These are phyloP conservation scores for Perithous albicinctus DNA, from an alignment of 2,888 invertebrate species.

Conservation along the genomic window DNA sequence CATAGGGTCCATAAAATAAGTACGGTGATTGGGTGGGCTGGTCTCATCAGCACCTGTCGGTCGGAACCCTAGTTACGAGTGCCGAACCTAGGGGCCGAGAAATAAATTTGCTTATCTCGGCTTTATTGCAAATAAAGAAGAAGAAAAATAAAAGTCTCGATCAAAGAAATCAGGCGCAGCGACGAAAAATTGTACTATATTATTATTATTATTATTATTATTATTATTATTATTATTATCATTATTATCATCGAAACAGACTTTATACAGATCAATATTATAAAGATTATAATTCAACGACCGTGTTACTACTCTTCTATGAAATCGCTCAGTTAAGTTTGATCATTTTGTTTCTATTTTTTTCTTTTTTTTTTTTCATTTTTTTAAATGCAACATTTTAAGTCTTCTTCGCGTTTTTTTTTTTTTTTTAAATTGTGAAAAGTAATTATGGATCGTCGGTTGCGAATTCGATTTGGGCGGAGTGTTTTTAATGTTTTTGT, in stretches of 20 bases:
- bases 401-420: slow-evolving; percentile 59
- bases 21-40: slow-evolving; percentile 83
- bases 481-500: slow-evolving; percentile 43
- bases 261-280: slow-evolving; percentile 49
- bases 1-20: slow-evolving; percentile 67
- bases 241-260: slow-evolving; percentile 58
- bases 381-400: slow-evolving; percentile 36
- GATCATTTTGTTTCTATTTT: slow-evolving; percentile 57
- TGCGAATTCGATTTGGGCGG: slow-evolving; percentile 42
- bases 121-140: slow-evolving; percentile 64
- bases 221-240: slow-evolving; percentile 49
- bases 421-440: slow-evolving; percentile 30
- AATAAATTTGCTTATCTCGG: slow-evolving; percentile 76
- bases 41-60: slow-evolving; percentile 82
- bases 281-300: slow-evolving; percentile 49
- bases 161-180: background rate
- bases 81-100: slow-evolving; percentile 85
- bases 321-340: slow-evolving; percentile 66
- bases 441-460: slow-evolving; percentile 36
- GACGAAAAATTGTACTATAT: slow-evolving; percentile 19
- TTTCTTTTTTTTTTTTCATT: slow-evolving; percentile 39
- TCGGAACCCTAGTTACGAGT: slow-evolving; percentile 85
- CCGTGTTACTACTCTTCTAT: slow-evolving; percentile 47
- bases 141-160: background rate
- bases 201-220: slow-evolving; percentile 20